phyloP scores from a whole-genome alignment of 2,113 vertebrate genomes.

The Gambusia affinis region DNA sequence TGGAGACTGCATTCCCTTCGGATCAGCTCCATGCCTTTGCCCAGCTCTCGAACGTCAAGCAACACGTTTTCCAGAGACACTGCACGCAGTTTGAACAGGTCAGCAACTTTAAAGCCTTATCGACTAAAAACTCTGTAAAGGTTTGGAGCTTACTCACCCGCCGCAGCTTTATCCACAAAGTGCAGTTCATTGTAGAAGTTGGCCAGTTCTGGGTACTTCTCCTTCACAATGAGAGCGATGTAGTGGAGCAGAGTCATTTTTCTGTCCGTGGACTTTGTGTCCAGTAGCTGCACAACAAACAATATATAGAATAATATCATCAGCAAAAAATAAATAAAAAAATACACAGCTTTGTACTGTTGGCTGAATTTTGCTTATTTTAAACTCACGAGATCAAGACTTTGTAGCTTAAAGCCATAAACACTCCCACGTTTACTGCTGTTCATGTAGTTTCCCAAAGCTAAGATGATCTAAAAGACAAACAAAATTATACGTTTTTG shows the following conservation, averaged over 20 bases:
- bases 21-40: conserved; percentile 94
- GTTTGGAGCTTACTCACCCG: conserved; percentile 78
- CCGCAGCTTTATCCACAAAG: conserved; percentile 95
- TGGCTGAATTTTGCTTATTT: neutral
- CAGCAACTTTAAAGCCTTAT: neutral
- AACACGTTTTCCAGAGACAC: conserved; percentile 97
- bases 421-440: conserved; percentile 96
- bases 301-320: neutral
- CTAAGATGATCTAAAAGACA: conserved; percentile 88
- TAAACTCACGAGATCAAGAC: conserved; percentile 84
- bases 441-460: conserved; percentile 98
- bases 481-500: conserved; percentile 5
- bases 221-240: conserved; percentile 92
- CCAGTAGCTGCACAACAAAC: conserved; percentile 83
- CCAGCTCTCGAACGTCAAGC: conserved; percentile 93
- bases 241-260: conserved; percentile 96
- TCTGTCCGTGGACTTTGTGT: conserved; percentile 98
- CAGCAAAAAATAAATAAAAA: neutral
- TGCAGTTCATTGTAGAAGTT: conserved; percentile 94
- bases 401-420: conserved; percentile 95
- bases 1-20: conserved; percentile 90
- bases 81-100: conserved; percentile 44
- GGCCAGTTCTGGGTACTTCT: conserved; percentile 91
- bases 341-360: neutral
- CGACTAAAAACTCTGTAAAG: neutral